A percentile compares a stretch with the other conserved stretches of the same genome.
Conservation (phyloP, 2,888 invertebrate genomes). For the Platycnemis pennipes region DNA sequence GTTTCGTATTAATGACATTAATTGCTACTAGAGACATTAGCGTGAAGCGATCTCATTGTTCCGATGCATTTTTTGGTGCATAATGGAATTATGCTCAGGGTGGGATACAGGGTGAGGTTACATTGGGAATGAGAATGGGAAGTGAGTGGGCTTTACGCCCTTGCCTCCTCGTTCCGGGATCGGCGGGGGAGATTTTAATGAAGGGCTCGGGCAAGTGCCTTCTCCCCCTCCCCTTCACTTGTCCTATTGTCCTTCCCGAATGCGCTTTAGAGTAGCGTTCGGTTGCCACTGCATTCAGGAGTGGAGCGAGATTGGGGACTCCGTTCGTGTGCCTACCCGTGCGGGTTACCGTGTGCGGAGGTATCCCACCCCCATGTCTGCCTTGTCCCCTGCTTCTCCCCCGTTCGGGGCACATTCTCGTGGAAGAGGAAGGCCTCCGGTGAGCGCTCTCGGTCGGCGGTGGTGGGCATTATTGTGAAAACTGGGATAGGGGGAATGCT, state of each 20-base stretch:
- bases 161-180: not conserved
- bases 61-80: constrained; percentile 28
- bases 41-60: constrained; percentile 1
- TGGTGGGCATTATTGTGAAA: not conserved
- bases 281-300: constrained; percentile 44
- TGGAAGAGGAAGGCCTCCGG: not conserved
- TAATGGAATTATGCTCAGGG: constrained; percentile 3
- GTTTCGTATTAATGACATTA: not conserved
- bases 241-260: not conserved
- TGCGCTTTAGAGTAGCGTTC: constrained; percentile 6
- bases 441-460: not conserved
- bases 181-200: constrained; percentile 63
- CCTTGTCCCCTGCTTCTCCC: not conserved
- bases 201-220: not conserved
- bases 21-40: constrained; percentile 28
- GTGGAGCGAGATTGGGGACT: not conserved
- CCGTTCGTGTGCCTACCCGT: not conserved
- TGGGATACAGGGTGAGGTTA: not conserved
- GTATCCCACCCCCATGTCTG: not conserved
- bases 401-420: not conserved
- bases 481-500: not conserved
- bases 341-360: not conserved
- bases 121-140: not conserved
- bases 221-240: not conserved
- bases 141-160: not conserved